Evolutionary conservation across 2,797 vertebrate species (phyloP).

Genomic region (Echeneis naucrates): DNA sequence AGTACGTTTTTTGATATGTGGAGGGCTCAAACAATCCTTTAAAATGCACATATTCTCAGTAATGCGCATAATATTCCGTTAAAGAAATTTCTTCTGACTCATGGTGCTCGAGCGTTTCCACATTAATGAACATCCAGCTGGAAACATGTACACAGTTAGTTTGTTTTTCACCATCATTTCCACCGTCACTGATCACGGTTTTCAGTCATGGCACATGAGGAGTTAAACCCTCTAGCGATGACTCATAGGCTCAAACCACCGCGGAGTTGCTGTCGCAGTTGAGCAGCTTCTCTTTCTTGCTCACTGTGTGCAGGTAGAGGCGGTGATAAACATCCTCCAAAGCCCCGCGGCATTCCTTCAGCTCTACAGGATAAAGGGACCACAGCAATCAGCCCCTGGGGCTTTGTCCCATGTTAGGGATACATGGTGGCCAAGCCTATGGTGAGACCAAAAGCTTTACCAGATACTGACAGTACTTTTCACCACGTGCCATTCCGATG

Average conservation of each 20-base stretch:
- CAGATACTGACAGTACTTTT: background rate
- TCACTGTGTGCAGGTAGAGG: slow-evolving; percentile 54
- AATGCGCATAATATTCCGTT: background rate
- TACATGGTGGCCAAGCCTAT: slow-evolving; percentile 32
- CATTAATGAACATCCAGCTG: too few species aligned
- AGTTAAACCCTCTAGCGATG: slow-evolving; percentile 84
- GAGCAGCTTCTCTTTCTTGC: slow-evolving; percentile 33
- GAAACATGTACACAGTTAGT: too few species aligned
- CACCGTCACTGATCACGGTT: background rate
- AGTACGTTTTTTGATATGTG: background rate
- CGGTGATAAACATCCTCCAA: slow-evolving; percentile 70
- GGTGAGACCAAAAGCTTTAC: slow-evolving; percentile 33
- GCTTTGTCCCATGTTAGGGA: slow-evolving; percentile 41
- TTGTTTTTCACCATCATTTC: background rate
- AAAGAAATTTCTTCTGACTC: background rate
- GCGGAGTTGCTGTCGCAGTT: slow-evolving; percentile 80
- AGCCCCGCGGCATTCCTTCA: slow-evolving; percentile 47
- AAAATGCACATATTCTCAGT: background rate
- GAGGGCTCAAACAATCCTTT: background rate
- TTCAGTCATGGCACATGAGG: slow-evolving; percentile 49
- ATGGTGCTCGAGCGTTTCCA: background rate
- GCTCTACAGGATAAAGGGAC: slow-evolving; percentile 53
- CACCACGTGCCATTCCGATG: too few species aligned
- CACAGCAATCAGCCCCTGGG: slow-evolving; percentile 43
- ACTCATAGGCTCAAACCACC: slow-evolving; percentile 82